Evolutionary conservation across 2,888 invertebrate genomes (phyloP).

Genomic region (Apoderus coryli): DNA sequence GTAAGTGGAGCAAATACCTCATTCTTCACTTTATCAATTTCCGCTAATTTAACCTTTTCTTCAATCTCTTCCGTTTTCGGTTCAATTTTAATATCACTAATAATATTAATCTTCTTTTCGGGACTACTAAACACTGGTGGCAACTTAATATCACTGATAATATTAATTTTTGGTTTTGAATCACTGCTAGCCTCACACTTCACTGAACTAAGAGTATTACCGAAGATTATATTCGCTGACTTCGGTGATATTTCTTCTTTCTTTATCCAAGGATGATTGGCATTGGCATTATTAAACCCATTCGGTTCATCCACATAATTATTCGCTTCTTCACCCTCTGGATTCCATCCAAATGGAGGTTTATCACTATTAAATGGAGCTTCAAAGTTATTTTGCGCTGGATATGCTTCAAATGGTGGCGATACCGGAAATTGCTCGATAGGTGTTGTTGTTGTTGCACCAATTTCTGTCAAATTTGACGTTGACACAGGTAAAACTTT

Average conservation of each 20-base stretch:
- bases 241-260: constrained; percentile 24
- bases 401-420: constrained; percentile 10
- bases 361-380: constrained; percentile 15
- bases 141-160: constrained; percentile 32
- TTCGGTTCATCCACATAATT: too few relatives aligned
- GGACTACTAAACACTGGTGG: constrained; percentile 23
- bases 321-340: constrained; percentile 13
- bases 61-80: constrained; percentile 35
- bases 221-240: constrained; percentile 18
- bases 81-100: constrained; percentile 32
- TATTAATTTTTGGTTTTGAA: constrained; percentile 32
- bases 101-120: constrained; percentile 30
- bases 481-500: background rate
- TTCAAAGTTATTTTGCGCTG: constrained; percentile 11
- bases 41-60: constrained; percentile 35
- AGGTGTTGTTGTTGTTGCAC: too few relatives aligned
- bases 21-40: constrained; percentile 32
- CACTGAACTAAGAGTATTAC: constrained; percentile 17
- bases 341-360: constrained; percentile 18
- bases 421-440: too few relatives aligned
- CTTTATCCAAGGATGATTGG: constrained; percentile 27
- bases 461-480: constrained; percentile 15
- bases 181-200: constrained; percentile 27
- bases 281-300: constrained; percentile 17
- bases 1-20: too few relatives aligned